A percentile compares a stretch with the other conserved stretches of the same genome.
These are phyloP conservation scores for Leptosomus discolor DNA, from an alignment of 2,113 vertebrate species.

Conservation along the genomic window DNA sequence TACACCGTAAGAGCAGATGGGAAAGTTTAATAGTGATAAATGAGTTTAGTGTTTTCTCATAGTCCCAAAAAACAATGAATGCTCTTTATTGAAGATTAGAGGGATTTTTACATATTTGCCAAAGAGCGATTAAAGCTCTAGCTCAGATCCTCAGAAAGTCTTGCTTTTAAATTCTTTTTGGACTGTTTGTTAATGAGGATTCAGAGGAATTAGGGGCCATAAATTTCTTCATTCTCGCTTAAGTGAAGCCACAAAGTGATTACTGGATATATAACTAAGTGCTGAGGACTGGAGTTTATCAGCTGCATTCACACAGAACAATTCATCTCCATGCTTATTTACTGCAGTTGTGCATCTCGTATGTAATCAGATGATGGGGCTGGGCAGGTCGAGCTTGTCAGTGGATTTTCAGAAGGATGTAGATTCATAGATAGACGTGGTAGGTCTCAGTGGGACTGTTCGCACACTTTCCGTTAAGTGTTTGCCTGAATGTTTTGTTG, in stretches of 20 bases:
- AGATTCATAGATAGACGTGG: rapidly evolving
- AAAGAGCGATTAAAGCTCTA: neutral
- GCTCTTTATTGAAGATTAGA: slow-evolving; percentile 45
- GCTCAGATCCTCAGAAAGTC: slow-evolving; percentile 23
- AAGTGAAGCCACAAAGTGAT: slow-evolving; percentile 27
- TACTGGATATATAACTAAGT: neutral
- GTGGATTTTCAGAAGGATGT: neutral
- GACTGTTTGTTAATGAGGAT: slow-evolving; percentile 61
- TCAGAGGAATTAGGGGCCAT: slow-evolving; percentile 50
- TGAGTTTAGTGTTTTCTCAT: slow-evolving; percentile 27
- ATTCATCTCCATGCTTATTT: neutral
- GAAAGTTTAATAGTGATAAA: slow-evolving; percentile 58
- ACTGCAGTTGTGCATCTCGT: neutral
- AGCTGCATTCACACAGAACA: neutral
- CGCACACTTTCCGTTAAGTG: neutral
- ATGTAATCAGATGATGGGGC: neutral
- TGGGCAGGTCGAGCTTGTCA: neutral
- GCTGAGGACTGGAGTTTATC: slow-evolving; percentile 24
- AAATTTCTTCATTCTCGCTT: slow-evolving; percentile 33
- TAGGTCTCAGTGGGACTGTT: neutral
- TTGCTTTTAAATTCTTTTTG: slow-evolving; percentile 53
- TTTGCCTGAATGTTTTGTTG: neutral
- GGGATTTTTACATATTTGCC: slow-evolving; percentile 21
- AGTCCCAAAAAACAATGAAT: slow-evolving; percentile 13
- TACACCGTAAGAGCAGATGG: slow-evolving; percentile 6